phyloP scores from a whole-genome alignment of 92 coral and sea anemone genomes.

The Parazoanthus atlanticus region DNA sequence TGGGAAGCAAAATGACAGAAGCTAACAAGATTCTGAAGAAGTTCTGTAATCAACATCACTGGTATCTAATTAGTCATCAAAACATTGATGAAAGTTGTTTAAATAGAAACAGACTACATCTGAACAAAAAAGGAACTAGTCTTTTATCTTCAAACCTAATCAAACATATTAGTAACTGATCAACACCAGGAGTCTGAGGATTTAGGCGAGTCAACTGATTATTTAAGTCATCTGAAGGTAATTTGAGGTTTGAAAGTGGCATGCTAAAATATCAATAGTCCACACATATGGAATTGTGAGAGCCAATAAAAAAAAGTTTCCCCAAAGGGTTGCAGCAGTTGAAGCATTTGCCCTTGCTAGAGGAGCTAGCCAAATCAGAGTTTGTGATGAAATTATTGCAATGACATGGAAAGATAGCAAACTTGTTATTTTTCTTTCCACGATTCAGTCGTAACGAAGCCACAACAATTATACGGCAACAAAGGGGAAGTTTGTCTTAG shows the following conservation, averaged over 20 bases:
- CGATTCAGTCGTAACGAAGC: constrained; percentile 44
- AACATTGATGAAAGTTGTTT: constrained; percentile 22
- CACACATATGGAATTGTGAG: constrained; percentile 55
- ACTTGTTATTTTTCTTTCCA: constrained; percentile 43
- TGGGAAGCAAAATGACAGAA: constrained; percentile 24
- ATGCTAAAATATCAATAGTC: background rate
- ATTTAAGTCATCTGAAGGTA: background rate
- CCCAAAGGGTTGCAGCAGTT: constrained; percentile 42
- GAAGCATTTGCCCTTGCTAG: constrained; percentile 42
- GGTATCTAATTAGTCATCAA: constrained; percentile 19
- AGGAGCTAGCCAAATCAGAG: constrained; percentile 38
- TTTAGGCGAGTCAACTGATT: background rate
- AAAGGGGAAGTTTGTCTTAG: constrained; percentile 41
- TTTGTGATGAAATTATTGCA: constrained; percentile 44
- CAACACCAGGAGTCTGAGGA: background rate
- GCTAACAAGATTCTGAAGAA: constrained; percentile 4
- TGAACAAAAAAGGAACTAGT: background rate
- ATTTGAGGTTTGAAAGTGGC: background rate
- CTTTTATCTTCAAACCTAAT: background rate
- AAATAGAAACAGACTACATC: constrained; percentile 18
- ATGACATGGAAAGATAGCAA: constrained; percentile 60
- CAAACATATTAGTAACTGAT: background rate
- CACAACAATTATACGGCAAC: constrained; percentile 34
- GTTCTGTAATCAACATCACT: constrained; percentile 11
- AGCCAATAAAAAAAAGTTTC: constrained; percentile 46